Evolutionary conservation across 1,140 invertebrate genomes (phyloP).

Genomic region (Amyelois transitella): DNA sequence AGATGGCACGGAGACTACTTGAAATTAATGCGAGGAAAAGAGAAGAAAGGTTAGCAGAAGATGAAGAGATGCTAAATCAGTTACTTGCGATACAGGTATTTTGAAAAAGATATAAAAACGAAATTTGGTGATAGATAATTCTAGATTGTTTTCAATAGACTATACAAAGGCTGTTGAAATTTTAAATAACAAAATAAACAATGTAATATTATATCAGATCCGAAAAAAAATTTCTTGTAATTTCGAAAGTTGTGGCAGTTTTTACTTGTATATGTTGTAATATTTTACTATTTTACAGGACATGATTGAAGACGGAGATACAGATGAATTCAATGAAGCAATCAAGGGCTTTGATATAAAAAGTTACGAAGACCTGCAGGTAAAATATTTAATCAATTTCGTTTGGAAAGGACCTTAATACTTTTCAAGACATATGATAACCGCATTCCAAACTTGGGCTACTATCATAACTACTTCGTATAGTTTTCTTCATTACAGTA

Average conservation of each 20-base stretch:
- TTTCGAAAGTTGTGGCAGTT: background rate
- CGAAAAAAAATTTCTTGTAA: no score
- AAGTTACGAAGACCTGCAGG: conserved; percentile 75
- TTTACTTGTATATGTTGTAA: background rate
- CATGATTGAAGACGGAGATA: conserved; percentile 84
- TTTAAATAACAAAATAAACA: no score
- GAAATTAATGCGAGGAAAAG: conserved; percentile 91
- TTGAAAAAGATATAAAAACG: no score
- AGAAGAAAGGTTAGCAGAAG: conserved; percentile 89
- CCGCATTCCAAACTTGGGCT: no score
- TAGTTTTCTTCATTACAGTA: no score
- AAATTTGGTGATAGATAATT: no score
- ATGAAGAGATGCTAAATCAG: conserved; percentile 90
- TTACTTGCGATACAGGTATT: conserved; percentile 84
- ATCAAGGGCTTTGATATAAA: conserved; percentile 77
- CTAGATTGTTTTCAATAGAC: no score
- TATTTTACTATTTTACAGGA: conserved; percentile 44
- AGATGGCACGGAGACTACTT: conserved; percentile 85
- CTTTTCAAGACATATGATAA: background rate
- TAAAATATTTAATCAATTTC: conserved; percentile 21
- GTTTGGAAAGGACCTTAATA: no score
- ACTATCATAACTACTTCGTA: no score
- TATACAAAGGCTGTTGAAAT: no score
- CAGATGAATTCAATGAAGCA: conserved; percentile 82
- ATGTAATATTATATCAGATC: no score